Evolutionary conservation across 2,113 vertebrate genomes (phyloP), one percentile per base, ranked within the genome.

Genomic region (Onychostruthus taczanowskii): DNA sequence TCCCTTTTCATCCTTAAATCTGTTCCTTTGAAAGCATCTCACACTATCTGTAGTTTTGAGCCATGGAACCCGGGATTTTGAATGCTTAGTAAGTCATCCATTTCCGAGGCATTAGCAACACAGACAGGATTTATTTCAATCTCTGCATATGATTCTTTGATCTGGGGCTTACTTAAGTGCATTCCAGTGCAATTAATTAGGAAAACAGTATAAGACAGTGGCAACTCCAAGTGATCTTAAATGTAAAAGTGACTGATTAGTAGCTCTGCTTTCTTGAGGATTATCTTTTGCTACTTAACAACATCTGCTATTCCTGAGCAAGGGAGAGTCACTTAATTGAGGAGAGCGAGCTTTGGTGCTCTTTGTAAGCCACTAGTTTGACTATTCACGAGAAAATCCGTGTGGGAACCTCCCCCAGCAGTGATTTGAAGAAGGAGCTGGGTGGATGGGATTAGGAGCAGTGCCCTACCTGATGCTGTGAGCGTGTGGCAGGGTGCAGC

Each of bases 141-240:
- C 87, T 93, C 76, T 93, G 82, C 85, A 58, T 91, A 56, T 95
- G 85, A 94, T 92, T 97, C 90, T 94, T 97, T 97, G 92, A 95
- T 93, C 87, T 11, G 3, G 89, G 81, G 27, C 90, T 94, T 94
- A 56, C 89, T 96, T 92, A 97, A 96, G 89, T 96, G 94, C 87
- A 93, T 97, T 97, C 86, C 94, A 91, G 78, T 76, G 79, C 87
- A 88, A 96, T 94, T 97, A 96, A 96, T 96, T 94, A 94, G 89
- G 79, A 95, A 93, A 94, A 72, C 68, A 81, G 77, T 80, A 37
- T 69, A 93, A 88, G 81, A 77, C 84, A 85, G 75, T 90, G 89
- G 92, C 93, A 89, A 58, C 75, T 77, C 81, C 52, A 70, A 92
- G 89, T 64, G 81, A 94, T 93, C 89, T 94, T 90, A 95, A 90